Percentiles rank a stretch among this genome's conserved stretches.
phyloP scores from a whole-genome alignment of 2,797 vertebrate species.

The Sus cebifrons region DNA sequence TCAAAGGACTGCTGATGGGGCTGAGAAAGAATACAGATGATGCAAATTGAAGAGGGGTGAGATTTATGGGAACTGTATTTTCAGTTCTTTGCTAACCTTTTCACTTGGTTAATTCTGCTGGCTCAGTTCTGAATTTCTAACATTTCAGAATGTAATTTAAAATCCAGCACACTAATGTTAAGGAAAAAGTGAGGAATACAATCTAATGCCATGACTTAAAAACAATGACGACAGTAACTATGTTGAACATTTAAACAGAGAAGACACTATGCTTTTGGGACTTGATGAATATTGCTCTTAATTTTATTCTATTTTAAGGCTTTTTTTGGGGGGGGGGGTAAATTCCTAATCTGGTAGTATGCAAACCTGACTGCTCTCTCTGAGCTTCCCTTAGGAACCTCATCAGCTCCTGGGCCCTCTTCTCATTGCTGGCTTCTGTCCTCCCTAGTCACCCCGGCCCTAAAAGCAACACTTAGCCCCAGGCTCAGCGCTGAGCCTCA shows the following conservation, averaged over 20 bases:
- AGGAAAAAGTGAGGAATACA: constrained; percentile 19
- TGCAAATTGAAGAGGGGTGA: not conserved
- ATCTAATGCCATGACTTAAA: not conserved
- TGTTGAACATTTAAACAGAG: not conserved
- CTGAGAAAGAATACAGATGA: not conserved
- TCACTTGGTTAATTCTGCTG: constrained; percentile 30
- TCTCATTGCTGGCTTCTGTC: not conserved
- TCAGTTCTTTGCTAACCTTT: not conserved
- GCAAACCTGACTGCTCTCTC: not conserved
- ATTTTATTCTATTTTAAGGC: not conserved
- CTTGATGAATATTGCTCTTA: not conserved
- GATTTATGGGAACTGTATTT: not conserved
- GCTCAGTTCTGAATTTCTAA: constrained; percentile 35
- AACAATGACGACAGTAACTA: not conserved
- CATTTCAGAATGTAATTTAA: constrained; percentile 45
- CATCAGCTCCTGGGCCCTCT: not conserved
- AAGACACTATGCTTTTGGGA: not conserved
- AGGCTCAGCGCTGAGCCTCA: not conserved
- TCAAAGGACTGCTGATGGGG: not conserved
- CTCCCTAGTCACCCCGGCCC: no score
- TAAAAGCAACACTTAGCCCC: not conserved
- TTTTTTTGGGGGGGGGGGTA: not conserved
- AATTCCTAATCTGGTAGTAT: not conserved
- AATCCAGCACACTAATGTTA: not conserved
- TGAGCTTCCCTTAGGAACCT: not conserved